Evolutionary conservation across 2,888 invertebrate genomes (phyloP).

Genomic region (Mythimna vitellina): DNA sequence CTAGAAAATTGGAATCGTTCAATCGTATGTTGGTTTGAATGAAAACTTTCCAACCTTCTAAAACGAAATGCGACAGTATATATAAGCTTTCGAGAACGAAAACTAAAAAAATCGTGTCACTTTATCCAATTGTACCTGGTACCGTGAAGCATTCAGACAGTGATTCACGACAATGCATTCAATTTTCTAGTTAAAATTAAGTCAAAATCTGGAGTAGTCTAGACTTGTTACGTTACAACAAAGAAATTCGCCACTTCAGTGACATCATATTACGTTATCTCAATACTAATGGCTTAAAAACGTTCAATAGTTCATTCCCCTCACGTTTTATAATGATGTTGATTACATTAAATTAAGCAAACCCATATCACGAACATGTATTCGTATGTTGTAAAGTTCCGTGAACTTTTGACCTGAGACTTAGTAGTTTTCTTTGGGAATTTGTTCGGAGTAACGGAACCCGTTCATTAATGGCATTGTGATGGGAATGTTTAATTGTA

Average conservation of each 20-base stretch:
- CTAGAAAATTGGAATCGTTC: conserved; percentile 19
- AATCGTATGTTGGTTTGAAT: not conserved
- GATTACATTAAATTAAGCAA: conserved; percentile 62
- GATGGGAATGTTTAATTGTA: conserved; percentile 59
- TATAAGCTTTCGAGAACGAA: not conserved
- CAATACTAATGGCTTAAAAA: conserved; percentile 40
- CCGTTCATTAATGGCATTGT: conserved; percentile 61
- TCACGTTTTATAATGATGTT: conserved; percentile 55
- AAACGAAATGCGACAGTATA: not conserved
- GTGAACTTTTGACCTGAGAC: conserved; percentile 60
- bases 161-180: not conserved
- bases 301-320: conserved; percentile 45
- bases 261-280: conserved; percentile 57
- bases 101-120: too few relatives aligned
- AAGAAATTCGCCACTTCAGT: conserved; percentile 35
- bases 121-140: not conserved
- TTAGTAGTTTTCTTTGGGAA: conserved; percentile 56
- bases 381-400: conserved; percentile 50
- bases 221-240: conserved; percentile 43
- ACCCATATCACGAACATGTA: conserved; percentile 51
- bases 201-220: conserved; percentile 33
- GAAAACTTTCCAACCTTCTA: not conserved
- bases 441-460: conserved; percentile 55
- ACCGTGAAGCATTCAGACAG: not conserved
- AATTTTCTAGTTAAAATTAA: conserved; percentile 17